Conservation (phyloP, 2,113 vertebrate genomes). For the Verasper variegatus region DNA sequence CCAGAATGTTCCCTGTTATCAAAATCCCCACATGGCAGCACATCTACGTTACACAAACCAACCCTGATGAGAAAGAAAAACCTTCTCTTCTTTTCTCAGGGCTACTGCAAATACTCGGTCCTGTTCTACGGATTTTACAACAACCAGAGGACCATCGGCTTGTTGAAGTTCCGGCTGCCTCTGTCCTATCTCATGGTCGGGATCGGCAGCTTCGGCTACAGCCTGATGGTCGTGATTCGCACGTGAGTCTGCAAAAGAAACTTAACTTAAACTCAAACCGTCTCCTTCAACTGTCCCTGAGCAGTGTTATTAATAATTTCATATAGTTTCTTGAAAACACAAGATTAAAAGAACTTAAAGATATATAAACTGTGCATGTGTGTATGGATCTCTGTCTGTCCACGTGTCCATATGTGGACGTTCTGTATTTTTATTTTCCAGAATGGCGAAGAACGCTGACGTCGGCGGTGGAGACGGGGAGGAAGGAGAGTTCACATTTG, state of each 20-base stretch:
- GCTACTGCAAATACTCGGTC: slow-evolving; percentile 95
- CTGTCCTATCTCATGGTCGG: slow-evolving; percentile 98
- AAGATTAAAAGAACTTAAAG: no score
- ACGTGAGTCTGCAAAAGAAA: slow-evolving; percentile 88
- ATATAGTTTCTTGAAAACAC: no score
- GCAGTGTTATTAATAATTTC: no score
- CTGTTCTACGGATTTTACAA: slow-evolving; percentile 99
- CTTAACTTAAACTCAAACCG: no score
- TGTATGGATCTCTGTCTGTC: no score
- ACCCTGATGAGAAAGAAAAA: no score
- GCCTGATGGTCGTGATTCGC: slow-evolving; percentile 96
- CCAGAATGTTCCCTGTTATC: no score
- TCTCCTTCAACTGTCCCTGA: no score
- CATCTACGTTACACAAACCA: not conserved
- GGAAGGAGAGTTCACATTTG: slow-evolving; percentile 91
- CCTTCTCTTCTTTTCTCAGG: slow-evolving; percentile 75
- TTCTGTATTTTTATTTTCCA: slow-evolving; percentile 59
- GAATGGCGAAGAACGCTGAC: slow-evolving; percentile 95
- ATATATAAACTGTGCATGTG: no score
- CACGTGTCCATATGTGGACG: not conserved
- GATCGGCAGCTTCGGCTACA: slow-evolving; percentile 94
- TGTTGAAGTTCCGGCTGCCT: slow-evolving; percentile 93
- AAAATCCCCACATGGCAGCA: not conserved
- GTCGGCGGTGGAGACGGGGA: slow-evolving; percentile 90
- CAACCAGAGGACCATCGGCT: slow-evolving; percentile 92